A percentile compares a stretch with the other conserved stretches of the same genome.
phyloP scores from a whole-genome alignment of 2,113 vertebrate species.

The Seriola quinqueradiata region DNA sequence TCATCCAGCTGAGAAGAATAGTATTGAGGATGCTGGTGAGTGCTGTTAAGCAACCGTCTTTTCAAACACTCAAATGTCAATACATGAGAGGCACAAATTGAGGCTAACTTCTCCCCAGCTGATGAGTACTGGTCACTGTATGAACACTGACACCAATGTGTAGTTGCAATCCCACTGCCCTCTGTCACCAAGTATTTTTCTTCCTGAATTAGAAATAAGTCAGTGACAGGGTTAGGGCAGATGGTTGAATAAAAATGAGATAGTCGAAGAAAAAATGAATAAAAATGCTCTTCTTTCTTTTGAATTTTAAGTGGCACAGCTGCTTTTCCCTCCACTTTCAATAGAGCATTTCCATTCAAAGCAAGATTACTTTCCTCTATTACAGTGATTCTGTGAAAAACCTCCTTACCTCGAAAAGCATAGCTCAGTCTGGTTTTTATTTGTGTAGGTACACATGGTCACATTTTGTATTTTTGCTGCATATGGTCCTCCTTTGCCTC shows the following conservation, averaged over 20 bases:
- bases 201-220: not conserved
- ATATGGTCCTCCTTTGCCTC: not conserved
- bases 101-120: not conserved
- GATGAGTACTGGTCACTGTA: not conserved
- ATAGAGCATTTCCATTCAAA: not conserved
- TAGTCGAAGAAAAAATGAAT: not conserved
- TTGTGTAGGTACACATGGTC: not conserved
- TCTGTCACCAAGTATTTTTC: not conserved
- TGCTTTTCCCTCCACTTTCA: slow-evolving; percentile 10
- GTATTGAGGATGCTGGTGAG: not conserved
- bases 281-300: not conserved
- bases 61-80: not conserved
- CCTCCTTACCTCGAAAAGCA: not conserved
- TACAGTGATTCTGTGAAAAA: not conserved
- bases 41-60: not conserved
- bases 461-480: not conserved
- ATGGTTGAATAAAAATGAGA: slow-evolving; percentile 13
- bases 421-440: not conserved
- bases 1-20: not conserved
- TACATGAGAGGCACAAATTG: not conserved
- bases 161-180: not conserved
- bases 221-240: not conserved
- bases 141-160: not conserved
- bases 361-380: not conserved
- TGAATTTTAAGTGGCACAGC: slow-evolving; percentile 7